Base-by-base conservation (phyloP, 2,888 invertebrate genomes). In the Papilio gigon region DNA sequence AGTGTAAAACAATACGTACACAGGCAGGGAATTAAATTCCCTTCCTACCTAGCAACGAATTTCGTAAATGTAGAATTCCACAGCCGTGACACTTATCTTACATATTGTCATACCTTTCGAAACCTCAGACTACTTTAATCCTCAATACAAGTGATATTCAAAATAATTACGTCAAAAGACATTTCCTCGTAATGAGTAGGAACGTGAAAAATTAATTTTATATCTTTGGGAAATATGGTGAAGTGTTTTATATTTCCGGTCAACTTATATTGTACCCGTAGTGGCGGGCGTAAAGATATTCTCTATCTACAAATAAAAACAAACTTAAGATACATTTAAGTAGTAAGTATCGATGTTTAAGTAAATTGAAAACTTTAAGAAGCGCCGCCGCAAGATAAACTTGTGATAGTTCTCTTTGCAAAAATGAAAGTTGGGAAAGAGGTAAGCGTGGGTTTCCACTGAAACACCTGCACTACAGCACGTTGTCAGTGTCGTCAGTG, bases 1-100 rank as follows among this genome's bases (percentile, higher is more conserved):
- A 20, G 25, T 11, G 11, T 37, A 53, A 35, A 53, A 64, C 50
- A 40, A 37, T 64, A 53, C 14, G 27, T 27, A 8, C 37, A 64
- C 35, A 11, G 22, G 20, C n/a, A 47, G 22, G 12, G 47, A 47
- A 47, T 22, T 47, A 22, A 47, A 22, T 47, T 47, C 11, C 12
- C 11, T 47, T 22, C 47, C 47, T 22, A 47, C 4, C 22, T 22
- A 47, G 2, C 9, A 20, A 2, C 3, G 2, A 42, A 42, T 42
- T 1, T n/a, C 17, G 8, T 14, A 12, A 37, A 14, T 40, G 20
- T 42, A 40, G 37, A 40, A 42, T 1, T 42, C 42, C 6, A 42
- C 42, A 2, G 2, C 0, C 11, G 22, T 22, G 22, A 47, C 22
- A 4, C 47, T 22, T 47, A 12, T 47, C 17, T 1, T 3, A 40